Evolutionary conservation across 2,113 vertebrate genomes (phyloP), one percentile per base, ranked within the genome.

Genomic region (Montifringilla adamsi): DNA sequence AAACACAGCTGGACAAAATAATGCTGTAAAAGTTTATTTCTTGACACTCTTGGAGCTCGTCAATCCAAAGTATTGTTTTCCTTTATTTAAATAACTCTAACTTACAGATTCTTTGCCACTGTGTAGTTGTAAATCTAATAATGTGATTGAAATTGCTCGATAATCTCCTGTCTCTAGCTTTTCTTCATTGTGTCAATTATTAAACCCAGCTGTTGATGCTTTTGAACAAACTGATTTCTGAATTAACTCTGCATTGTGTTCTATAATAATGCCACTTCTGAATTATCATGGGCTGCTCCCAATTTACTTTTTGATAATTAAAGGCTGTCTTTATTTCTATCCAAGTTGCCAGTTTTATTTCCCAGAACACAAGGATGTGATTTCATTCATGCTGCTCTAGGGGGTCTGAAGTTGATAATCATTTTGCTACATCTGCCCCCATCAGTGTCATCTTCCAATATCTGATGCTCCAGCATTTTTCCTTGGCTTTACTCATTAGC

Each of bases 251-350:
- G 93, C 96, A 98, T 98, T 98, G 96, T 98, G 81, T 97, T 97
- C 94, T 95, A 37, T 97, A 98, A 98, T 97, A 98, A 97, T 5
- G 7, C 88, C 89, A 97, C 96, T 98, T 98, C 97, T 96, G 95
- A 97, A 97, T 98, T 98, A 95, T 96, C 97, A 97, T 96, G 95
- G 96, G 97, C 95, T 97, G 95, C 84, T 98, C 97, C 94, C 97
- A 98, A 97, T 98, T 98, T 98, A 97, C 97, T 98, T 98, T 98
- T 96, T 95, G 98, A 98, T 98, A 98, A 98, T 98, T 98, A 98
- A 98, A 97, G 96, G 94, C 95, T 97, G 95, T 97, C 95, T 98
- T 97, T 98, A 97, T 97, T 98, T 98, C 92, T 96, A 78, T 97
- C 95, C 85, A 97, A 97, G 95, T 97, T 97, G 95, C 94, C 89